Evolutionary conservation across 2,888 invertebrate genomes (phyloP), one percentile per base, ranked within the genome.

Genomic region (Agrochola macilenta): DNA sequence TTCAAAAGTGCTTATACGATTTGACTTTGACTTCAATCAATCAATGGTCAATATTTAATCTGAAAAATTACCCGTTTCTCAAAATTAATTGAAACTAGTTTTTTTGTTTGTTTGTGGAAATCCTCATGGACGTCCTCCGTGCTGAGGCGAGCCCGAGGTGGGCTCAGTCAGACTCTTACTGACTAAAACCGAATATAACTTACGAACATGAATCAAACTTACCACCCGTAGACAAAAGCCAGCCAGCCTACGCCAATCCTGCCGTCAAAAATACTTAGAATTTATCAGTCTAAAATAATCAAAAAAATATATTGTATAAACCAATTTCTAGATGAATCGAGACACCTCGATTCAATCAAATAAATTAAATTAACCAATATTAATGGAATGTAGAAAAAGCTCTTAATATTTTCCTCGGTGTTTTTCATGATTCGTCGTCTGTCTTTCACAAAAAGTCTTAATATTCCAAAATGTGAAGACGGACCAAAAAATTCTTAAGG

Each of bases 331-430:
- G 30, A 57, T 57, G 30, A 66, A 66, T 82, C 30, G 69, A 69
- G 20, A 52, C 2, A 8, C 9, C 11, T 69, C 14, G 46, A 69
- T 68, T 69, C 46, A 65, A 76, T 80, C 9, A 57, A 65, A 82
- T 49, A 49, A 49, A 82, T 60, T 17, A 52, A 69, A 82, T 77
- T 57, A 69, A 60, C 30, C 11, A n/a, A 30, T 1, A 60, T 54
- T 20, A 23, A 26, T 49, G 57, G 26, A 69, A 46, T 75, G 52
- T 11, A 46, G 17, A 68, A 63, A 63, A 57, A 35, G 30, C 11
- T 20, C 17, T 14, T 23, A 23, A 2, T 5, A 26, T 14, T 46
- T 61, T n/a, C 35, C 20, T 58, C 9, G 1, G 9, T 9, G 5
- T 26, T 52, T 58, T 74, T 65, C 12, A 39, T 30, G 65, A 52